A percentile compares a stretch with the other conserved stretches of the same genome.
Evolutionary conservation across 2,888 invertebrate genomes (phyloP).

Genomic region (Anaspis maculata): DNA sequence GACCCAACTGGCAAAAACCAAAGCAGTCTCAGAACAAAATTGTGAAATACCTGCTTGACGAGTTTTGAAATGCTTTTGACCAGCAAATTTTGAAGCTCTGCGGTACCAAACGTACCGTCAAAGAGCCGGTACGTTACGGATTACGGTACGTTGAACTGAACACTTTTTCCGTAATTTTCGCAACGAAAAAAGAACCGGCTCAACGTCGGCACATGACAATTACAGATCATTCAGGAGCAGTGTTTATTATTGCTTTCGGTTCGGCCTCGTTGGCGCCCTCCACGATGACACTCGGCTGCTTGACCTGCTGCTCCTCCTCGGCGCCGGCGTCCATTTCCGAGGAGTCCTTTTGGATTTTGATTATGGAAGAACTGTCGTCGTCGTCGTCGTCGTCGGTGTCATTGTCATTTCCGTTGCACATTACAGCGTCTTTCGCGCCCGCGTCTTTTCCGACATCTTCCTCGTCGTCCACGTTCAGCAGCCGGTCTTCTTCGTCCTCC

Average conservation of each 20-base stretch:
- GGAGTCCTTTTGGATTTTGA: not conserved
- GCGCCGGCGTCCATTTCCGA: too few relatives aligned
- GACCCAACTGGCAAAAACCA: too few relatives aligned
- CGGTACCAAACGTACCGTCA: too few relatives aligned
- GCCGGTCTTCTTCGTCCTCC: constrained; percentile 8
- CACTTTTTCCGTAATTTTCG: too few relatives aligned
- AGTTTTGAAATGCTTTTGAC: too few relatives aligned
- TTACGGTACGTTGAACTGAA: too few relatives aligned
- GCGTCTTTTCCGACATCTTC: constrained; percentile 16
- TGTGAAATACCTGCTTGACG: too few relatives aligned
- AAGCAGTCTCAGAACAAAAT: too few relatives aligned
- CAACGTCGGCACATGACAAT: constrained; percentile 23
- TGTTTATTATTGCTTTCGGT: constrained; percentile 24
- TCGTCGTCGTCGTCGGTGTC: not conserved
- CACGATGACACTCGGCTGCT: constrained; percentile 15
- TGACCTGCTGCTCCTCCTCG: too few relatives aligned
- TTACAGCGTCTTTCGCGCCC: too few relatives aligned
- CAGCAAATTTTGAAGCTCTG: too few relatives aligned
- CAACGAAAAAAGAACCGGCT: constrained; percentile 6
- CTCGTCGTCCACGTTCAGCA: constrained; percentile 12
- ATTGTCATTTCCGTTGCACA: constrained; percentile 4
- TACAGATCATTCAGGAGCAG: constrained; percentile 34
- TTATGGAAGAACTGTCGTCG: not conserved
- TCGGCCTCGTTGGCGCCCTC: constrained; percentile 13
- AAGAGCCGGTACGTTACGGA: too few relatives aligned